A percentile compares a stretch with the other conserved stretches of the same genome.
These are phyloP conservation scores for Leucoraja erinaceus DNA, from an alignment of 2,113 vertebrate genomes.

Conservation along the genomic window DNA sequence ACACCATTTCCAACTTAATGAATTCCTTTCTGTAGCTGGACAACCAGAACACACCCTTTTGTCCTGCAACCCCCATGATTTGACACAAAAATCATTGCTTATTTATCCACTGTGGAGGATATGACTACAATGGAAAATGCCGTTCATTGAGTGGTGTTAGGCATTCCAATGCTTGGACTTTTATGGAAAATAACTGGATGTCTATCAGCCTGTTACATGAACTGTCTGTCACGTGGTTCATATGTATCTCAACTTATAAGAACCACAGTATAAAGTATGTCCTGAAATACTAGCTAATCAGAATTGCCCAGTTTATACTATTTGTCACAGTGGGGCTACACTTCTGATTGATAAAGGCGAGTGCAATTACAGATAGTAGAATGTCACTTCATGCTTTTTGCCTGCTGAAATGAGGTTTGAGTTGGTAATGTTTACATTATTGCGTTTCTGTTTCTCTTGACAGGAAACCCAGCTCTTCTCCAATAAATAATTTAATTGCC, in stretches of 20 bases:
- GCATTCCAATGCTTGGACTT: neutral
- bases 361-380: neutral
- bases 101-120: neutral
- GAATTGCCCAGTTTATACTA: neutral
- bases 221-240: neutral
- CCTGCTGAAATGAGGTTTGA: conserved; percentile 14
- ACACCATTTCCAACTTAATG: no score
- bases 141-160: neutral
- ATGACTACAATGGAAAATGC: neutral
- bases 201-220: neutral
- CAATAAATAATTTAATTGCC: neutral
- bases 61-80: neutral
- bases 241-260: neutral
- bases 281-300: neutral
- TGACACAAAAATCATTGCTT: neutral
- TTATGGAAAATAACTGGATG: neutral
- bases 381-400: neutral
- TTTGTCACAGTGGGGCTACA: conserved; percentile 15
- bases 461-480: conserved; percentile 19
- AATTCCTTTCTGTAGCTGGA: no score
- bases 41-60: neutral
- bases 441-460: neutral
- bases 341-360: neutral
- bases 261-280: neutral
- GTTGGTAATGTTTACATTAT: neutral